phyloP scores from a whole-genome alignment of 2,797 vertebrate genomes.

The Gymnothorax javanicus region DNA sequence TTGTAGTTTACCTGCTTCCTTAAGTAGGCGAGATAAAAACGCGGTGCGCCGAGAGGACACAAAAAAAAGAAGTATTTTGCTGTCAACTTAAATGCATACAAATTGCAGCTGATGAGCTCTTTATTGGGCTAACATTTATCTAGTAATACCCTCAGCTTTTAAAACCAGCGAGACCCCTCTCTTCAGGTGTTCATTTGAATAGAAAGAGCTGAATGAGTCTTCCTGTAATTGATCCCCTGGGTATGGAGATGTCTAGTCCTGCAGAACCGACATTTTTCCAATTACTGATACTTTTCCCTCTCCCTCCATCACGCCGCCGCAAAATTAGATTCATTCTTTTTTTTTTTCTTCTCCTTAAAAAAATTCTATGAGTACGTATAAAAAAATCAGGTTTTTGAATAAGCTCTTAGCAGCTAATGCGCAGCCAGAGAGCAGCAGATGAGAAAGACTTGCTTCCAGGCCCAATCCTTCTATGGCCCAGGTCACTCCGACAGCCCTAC shows the following conservation, averaged over 20 bases:
- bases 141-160: conserved; percentile 82
- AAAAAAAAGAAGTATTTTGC: conserved; percentile 68
- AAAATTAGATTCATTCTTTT: conserved; percentile 69
- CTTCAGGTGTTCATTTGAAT: conserved; percentile 92
- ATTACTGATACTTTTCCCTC: conserved; percentile 64
- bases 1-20: conserved; percentile 33
- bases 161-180: conserved; percentile 80
- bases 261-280: conserved; percentile 81
- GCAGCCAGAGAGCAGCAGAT: not conserved
- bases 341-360: not conserved
- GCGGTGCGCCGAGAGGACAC: conserved; percentile 68
- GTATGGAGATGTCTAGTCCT: conserved; percentile 77
- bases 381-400: not conserved
- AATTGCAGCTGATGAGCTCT: conserved; percentile 82
- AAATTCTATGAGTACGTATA: not conserved
- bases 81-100: conserved; percentile 83
- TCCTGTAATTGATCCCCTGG: conserved; percentile 89
- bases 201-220: conserved; percentile 85
- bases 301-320: conserved; percentile 73
- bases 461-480: conserved; percentile 10
- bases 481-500: conserved; percentile 19
- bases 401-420: conserved; percentile 5
- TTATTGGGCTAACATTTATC: conserved; percentile 85
- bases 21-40: conserved; percentile 33
- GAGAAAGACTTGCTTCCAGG: not conserved